phyloP scores from a whole-genome alignment of 1,140 invertebrate genomes.

The Ganaspis sp. region DNA sequence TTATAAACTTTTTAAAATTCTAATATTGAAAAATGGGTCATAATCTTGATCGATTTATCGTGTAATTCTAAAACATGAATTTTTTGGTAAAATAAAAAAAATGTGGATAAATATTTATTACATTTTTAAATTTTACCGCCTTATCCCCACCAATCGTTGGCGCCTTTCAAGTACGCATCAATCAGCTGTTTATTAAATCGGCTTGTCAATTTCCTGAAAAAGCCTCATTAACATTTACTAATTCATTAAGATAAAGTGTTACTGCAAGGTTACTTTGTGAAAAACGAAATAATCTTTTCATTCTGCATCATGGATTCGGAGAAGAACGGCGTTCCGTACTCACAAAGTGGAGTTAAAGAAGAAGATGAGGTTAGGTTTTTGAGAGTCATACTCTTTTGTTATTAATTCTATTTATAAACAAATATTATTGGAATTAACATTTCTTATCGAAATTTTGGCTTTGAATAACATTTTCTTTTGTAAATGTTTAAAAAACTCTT shows the following conservation, averaged over 20 bases:
- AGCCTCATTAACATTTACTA: background rate
- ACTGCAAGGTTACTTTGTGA: background rate
- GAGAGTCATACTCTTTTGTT: slow-evolving; percentile 18
- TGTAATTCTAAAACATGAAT: no score
- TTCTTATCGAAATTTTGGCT: no score
- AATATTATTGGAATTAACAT: slow-evolving; percentile 26
- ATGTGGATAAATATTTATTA: background rate
- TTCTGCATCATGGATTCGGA: slow-evolving; percentile 43
- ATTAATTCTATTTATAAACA: slow-evolving; percentile 30
- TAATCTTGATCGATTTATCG: no score
- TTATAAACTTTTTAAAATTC: no score
- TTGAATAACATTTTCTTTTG: background rate
- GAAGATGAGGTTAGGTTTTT: slow-evolving; percentile 79
- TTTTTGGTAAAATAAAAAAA: no score
- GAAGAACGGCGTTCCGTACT: slow-evolving; percentile 64
- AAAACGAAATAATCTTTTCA: background rate
- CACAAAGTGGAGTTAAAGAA: slow-evolving; percentile 75
- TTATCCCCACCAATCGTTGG: background rate
- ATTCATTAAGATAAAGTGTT: background rate
- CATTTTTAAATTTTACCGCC: slow-evolving; percentile 4
- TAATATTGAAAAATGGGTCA: no score
- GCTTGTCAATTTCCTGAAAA: background rate
- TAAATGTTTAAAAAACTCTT: slow-evolving; percentile 4
- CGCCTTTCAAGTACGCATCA: background rate
- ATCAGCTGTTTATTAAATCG: background rate